These are phyloP conservation scores for Sphaerophoria rueppellii DNA, from an alignment of 2,888 invertebrate genomes.

Conservation along the genomic window DNA sequence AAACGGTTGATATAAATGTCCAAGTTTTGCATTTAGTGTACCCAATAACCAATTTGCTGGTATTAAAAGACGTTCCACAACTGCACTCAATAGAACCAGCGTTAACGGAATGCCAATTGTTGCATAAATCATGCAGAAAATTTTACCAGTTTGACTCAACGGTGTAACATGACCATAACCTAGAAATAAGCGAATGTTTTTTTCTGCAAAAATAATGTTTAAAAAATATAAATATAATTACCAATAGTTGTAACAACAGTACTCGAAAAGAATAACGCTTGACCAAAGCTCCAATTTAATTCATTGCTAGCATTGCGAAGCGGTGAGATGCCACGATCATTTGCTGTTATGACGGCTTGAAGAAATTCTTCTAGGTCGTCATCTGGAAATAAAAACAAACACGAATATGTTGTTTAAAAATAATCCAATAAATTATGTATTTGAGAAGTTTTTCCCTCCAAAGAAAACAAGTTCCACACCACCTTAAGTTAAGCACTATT, in stretches of 20 bases:
- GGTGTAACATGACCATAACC: slow-evolving; percentile 96
- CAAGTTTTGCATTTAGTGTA: slow-evolving; percentile 86
- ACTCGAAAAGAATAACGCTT: slow-evolving; percentile 93
- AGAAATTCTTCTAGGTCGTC: slow-evolving; percentile 89
- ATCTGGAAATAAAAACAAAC: slow-evolving; percentile 81
- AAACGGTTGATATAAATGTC: slow-evolving; percentile 88
- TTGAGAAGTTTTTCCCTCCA: too few species aligned
- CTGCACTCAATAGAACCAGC: slow-evolving; percentile 90
- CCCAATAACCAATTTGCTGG: slow-evolving; percentile 89
- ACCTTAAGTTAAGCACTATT: too few species aligned
- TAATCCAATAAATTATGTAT: too few species aligned
- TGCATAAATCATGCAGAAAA: slow-evolving; percentile 94
- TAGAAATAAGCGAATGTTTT: slow-evolving; percentile 79
- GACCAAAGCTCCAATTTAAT: slow-evolving; percentile 95
- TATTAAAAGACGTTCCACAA: slow-evolving; percentile 90
- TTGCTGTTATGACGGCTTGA: slow-evolving; percentile 88
- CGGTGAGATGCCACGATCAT: slow-evolving; percentile 90
- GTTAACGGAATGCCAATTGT: slow-evolving; percentile 93
- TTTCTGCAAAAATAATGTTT: neutral
- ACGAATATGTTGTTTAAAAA: too few species aligned
- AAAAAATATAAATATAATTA: slow-evolving; percentile 78
- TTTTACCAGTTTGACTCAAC: slow-evolving; percentile 91
- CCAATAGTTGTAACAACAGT: slow-evolving; percentile 95
- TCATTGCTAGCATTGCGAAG: slow-evolving; percentile 89
- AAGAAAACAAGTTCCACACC: too few species aligned